Percentiles rank a stretch among this genome's conserved stretches.
These are phyloP conservation scores for Drosophila seguyi DNA, from an alignment of 1,140 invertebrate species.

Conservation along the genomic window DNA sequence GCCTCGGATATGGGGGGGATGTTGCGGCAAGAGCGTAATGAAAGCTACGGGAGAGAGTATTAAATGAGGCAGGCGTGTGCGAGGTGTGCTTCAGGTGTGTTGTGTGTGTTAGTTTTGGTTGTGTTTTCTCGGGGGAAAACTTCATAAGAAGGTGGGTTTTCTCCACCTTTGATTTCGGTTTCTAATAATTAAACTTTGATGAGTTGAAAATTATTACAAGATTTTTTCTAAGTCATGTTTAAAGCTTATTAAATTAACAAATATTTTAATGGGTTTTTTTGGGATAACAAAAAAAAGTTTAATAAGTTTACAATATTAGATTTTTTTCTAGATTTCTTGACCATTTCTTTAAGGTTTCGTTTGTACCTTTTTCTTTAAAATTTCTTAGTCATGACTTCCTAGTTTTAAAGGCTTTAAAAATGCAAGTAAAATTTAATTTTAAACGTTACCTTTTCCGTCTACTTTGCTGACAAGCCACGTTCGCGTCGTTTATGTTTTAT, in stretches of 20 bases:
- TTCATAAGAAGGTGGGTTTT: background rate
- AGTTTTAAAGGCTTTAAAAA: conserved; percentile 1
- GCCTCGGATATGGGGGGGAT: background rate
- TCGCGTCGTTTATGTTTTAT: conserved; percentile 38
- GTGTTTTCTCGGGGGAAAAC: conserved; percentile 1
- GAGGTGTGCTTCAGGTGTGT: conserved; percentile 28
- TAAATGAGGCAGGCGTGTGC: conserved; percentile 17
- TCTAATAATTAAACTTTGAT: conserved; percentile 9
- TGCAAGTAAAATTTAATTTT: conserved; percentile 7
- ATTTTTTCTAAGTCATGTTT: background rate
- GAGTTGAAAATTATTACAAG: conserved; percentile 1
- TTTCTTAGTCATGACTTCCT: background rate
- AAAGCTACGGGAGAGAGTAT: conserved; percentile 10
- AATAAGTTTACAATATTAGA: background rate
- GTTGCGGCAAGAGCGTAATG: conserved; percentile 17
- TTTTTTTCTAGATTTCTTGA: background rate
- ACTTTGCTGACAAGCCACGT: conserved; percentile 39
- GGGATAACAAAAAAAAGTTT: background rate
- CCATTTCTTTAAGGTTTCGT: background rate
- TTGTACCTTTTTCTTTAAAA: background rate
- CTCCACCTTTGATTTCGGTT: background rate
- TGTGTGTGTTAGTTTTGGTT: background rate
- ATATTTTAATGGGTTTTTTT: background rate
- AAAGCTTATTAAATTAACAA: background rate
- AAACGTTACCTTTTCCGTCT: conserved; percentile 7